A percentile compares a stretch with the other conserved stretches of the same genome.
These are phyloP conservation scores for Lycaon pictus DNA, from an alignment of 2,113 vertebrate genomes.

Conservation along the genomic window DNA sequence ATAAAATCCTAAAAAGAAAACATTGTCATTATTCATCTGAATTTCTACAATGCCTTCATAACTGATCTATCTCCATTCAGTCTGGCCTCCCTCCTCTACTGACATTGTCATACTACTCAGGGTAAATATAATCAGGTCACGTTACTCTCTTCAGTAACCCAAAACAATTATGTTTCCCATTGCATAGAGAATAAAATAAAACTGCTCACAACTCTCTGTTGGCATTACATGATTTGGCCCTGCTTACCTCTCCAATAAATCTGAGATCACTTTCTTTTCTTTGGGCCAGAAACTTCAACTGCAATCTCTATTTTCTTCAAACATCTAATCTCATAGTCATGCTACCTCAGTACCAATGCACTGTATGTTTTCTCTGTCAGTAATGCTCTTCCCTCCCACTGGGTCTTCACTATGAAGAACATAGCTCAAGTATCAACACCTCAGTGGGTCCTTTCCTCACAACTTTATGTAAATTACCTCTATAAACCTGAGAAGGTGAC, in stretches of 20 bases:
- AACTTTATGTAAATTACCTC: not conserved
- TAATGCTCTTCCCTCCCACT: not conserved
- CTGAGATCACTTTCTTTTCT: not conserved
- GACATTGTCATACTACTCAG: not conserved
- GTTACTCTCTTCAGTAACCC: not conserved
- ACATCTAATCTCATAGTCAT: not conserved
- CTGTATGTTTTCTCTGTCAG: not conserved
- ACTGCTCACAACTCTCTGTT: not conserved
- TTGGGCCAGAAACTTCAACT: not conserved
- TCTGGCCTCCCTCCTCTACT: not conserved
- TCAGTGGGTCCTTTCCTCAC: not conserved
- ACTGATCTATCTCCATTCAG: not conserved
- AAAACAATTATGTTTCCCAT: not conserved
- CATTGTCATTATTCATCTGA: not conserved
- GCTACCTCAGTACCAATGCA: not conserved
- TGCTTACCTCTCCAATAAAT: not conserved
- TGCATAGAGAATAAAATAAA: not conserved
- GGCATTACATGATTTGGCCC: not conserved
- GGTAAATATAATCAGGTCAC: not conserved
- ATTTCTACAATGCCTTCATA: not conserved
- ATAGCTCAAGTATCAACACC: not conserved
- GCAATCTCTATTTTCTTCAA: slow-evolving; percentile 41
- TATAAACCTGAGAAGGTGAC: not conserved
- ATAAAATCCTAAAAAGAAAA: too few relatives aligned
- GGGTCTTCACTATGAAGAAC: not conserved